Evolutionary conservation across 2,797 vertebrate species (phyloP), one percentile per base, ranked within the genome.

Genomic region (Myotis planiceps): DNA sequence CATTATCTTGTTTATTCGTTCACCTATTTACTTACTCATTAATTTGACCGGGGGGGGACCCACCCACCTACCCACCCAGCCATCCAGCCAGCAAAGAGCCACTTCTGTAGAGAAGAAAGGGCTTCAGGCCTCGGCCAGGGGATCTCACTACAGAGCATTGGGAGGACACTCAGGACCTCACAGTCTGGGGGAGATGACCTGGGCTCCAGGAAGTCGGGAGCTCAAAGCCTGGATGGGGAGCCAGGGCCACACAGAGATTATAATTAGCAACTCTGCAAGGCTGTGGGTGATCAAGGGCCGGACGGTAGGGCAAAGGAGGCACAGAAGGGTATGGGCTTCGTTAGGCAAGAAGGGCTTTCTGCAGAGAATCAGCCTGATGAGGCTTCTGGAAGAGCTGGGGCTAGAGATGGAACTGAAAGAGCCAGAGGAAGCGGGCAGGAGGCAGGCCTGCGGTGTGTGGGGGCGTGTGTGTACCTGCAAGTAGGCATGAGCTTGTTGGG

Each of bases 91-190:
- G 25, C 49, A 18, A 55, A 14, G 21, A 42, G 34, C n/a, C 29
- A 49, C 14, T 37, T 4, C 23, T 82, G 21, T 60, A 55, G 65
- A 88, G 23, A 83, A 90, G 58, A 79, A 21, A 6, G 37, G 69
- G 16, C 21, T 65, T 37, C 2, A 42, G 49, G 19, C 49, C 63
- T 81, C 69, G 55, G 37, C 55, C 63, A 37, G 66, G 72, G 49
- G 7, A 45, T 29, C 21, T 34, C 78, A 42, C 37, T 34, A 14
- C 27, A 75, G 23, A 85, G 1, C 32, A 25, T 76, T 27, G 68
- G 39, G 37, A 78, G n/a, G 74, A 91, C 47, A 88, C 42, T 68
- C 34, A 51, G 37, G 49, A 78, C 47, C 55, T 81, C 47, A 65
- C 2, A 27, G 71, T 51, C 29, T 55, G 90, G 39, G 47, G 23